Base-by-base conservation (phyloP, 2,888 invertebrate species). In the Electrophaes corylata region DNA sequence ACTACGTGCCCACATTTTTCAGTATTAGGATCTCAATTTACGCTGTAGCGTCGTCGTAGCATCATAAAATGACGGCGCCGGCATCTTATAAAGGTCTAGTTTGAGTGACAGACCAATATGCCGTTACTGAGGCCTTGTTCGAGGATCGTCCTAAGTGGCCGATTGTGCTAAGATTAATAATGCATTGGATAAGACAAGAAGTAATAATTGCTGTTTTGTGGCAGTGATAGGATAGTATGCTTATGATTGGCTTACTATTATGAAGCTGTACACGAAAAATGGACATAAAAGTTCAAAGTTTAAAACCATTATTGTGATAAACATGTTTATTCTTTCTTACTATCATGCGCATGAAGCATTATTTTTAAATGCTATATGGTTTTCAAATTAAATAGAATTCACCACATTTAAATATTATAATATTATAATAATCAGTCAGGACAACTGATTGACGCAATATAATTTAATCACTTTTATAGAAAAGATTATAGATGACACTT, bases 81-180 rank as follows among this genome's bases (percentile, higher is more conserved):
- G 43, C 26, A 37, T 43, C 0, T 43, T 3, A 26, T 3, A 3
- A 20, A 11, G n/a, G 8, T 18, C 19, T 19, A 4, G 16, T n/a
- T 37, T 78, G 79, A 80, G 63, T 80, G 83, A 77, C 82, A 78
- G 73, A 53, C 71, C 78, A 80, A 81, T 83, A 78, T 79, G 66
- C 46, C 47, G 37, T 50, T 39, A 55, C 51, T 68, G 67, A 66
- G 33, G 54, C 56, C 53, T 49, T 55, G 48, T 50, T 40, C 29
- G 49, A 56, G 35, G 26, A 43, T 47, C 57, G 29, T 58, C 64
- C 65, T 75, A 78, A 79, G 73, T 73, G 76, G 70, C 54, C 61
- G 73, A 76, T 79, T 78, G 78, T 77, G 58, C 63, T 58, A 69
- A 76, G 78, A 79, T 80, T 78, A 79, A 77, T 73, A 58, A 57